Conservation (phyloP, 2,888 invertebrate species). For the Gymnoscelis rufifasciata region DNA sequence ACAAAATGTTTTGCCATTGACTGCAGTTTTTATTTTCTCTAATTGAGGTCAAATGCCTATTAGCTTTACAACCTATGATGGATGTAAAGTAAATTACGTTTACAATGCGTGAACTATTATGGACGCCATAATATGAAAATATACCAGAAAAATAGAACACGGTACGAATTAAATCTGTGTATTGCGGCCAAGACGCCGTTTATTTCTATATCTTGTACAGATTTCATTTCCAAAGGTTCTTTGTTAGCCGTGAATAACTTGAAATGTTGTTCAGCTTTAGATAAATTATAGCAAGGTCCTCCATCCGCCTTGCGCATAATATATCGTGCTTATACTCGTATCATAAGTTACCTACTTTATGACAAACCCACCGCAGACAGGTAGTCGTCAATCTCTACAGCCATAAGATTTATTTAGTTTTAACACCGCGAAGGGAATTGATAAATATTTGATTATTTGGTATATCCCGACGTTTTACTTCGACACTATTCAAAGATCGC, state of each 20-base stretch:
- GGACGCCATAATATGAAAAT: slow-evolving; percentile 32
- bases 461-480: slow-evolving; percentile 20
- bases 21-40: slow-evolving; percentile 59
- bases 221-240: slow-evolving; percentile 6
- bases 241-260: not conserved
- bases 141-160: slow-evolving; percentile 30
- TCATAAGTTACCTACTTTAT: slow-evolving; percentile 16
- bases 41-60: slow-evolving; percentile 66
- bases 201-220: slow-evolving; percentile 20
- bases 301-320: slow-evolving; percentile 5
- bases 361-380: slow-evolving; percentile 49
- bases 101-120: slow-evolving; percentile 39
- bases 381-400: slow-evolving; percentile 42
- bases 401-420: slow-evolving; percentile 19
- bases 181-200: slow-evolving; percentile 25
- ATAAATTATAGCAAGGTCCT: slow-evolving; percentile 6
- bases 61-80: slow-evolving; percentile 51
- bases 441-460: slow-evolving; percentile 10
- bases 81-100: slow-evolving; percentile 47
- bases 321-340: slow-evolving; percentile 7
- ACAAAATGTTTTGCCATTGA: slow-evolving; percentile 70
- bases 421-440: too few species aligned
- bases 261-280: not conserved
- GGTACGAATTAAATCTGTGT: slow-evolving; percentile 28
- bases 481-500: slow-evolving; percentile 24